phyloP scores from a whole-genome alignment of 2,888 invertebrate species.

The Aporophyla lueneburgensis region DNA sequence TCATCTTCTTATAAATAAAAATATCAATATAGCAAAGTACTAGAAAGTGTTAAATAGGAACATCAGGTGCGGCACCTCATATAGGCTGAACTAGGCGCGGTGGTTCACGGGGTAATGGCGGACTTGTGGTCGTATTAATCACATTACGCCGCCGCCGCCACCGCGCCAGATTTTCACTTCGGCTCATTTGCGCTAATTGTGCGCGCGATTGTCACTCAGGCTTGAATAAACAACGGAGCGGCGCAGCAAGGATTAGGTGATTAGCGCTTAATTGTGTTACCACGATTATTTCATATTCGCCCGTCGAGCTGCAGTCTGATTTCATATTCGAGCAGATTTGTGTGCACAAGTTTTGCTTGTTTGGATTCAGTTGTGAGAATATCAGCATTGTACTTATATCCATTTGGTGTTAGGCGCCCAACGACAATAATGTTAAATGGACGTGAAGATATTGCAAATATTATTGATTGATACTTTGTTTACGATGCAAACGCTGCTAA shows the following conservation, averaged over 20 bases:
- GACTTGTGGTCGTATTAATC: constrained; percentile 87
- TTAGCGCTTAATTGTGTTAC: constrained; percentile 90
- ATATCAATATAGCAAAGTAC: neutral
- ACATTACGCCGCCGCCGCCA: constrained; percentile 81
- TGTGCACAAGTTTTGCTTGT: constrained; percentile 80
- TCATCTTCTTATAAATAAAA: neutral
- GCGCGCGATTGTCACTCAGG: constrained; percentile 91
- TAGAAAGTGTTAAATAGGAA: constrained; percentile 18
- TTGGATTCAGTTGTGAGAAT: constrained; percentile 68
- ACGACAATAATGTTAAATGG: constrained; percentile 53
- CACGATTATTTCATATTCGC: constrained; percentile 89
- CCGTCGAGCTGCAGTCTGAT: constrained; percentile 87
- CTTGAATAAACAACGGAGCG: constrained; percentile 90
- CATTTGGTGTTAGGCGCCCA: constrained; percentile 33
- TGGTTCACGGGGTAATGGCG: constrained; percentile 79
- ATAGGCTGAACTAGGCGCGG: constrained; percentile 44
- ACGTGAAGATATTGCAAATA: constrained; percentile 44
- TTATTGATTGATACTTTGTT: constrained; percentile 44
- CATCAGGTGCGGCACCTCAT: constrained; percentile 47
- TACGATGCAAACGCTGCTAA: constrained; percentile 30
- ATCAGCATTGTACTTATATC: constrained; percentile 40
- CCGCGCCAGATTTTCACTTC: constrained; percentile 90
- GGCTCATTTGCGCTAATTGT: constrained; percentile 91
- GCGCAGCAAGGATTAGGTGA: constrained; percentile 90
- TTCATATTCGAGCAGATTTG: constrained; percentile 86